Evolutionary conservation across 2,113 vertebrate genomes (phyloP).

Genomic region (Pterocles gutturalis): DNA sequence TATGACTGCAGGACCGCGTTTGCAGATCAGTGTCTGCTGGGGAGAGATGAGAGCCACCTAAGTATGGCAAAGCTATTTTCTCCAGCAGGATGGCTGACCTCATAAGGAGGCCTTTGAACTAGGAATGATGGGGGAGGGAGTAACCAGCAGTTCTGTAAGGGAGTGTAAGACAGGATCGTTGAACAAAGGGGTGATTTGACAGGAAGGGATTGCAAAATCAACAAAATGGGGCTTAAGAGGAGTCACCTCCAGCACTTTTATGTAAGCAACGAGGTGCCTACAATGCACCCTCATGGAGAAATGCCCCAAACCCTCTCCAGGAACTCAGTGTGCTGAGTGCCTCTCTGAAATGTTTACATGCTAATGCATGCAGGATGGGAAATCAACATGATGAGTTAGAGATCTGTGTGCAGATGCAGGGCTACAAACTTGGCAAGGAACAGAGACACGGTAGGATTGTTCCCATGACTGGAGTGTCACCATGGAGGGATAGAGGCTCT

Average conservation of each 20-base stretch:
- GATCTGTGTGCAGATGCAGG: background rate
- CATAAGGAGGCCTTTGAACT: background rate
- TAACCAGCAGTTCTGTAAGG: background rate
- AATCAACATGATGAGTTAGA: background rate
- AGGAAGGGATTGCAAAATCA: background rate
- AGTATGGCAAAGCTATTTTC: background rate
- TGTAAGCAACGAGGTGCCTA: background rate
- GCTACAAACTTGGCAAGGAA: background rate
- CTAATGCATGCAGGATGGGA: background rate
- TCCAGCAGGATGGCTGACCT: background rate
- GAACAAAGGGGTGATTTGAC: background rate
- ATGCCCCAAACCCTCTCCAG: background rate
- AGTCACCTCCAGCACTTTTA: background rate
- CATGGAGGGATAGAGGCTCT: background rate
- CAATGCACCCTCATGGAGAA: background rate
- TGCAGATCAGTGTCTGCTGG: background rate
- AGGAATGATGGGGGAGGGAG: background rate
- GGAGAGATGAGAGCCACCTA: background rate
- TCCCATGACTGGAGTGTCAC: background rate
- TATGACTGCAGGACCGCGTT: background rate
- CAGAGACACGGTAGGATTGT: fast-evolving
- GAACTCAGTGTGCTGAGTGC: background rate
- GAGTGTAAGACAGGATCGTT: background rate
- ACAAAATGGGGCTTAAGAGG: background rate
- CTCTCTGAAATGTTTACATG: background rate